Evolutionary conservation across 2,113 vertebrate species (phyloP).

Genomic region (Isichthys henryi): DNA sequence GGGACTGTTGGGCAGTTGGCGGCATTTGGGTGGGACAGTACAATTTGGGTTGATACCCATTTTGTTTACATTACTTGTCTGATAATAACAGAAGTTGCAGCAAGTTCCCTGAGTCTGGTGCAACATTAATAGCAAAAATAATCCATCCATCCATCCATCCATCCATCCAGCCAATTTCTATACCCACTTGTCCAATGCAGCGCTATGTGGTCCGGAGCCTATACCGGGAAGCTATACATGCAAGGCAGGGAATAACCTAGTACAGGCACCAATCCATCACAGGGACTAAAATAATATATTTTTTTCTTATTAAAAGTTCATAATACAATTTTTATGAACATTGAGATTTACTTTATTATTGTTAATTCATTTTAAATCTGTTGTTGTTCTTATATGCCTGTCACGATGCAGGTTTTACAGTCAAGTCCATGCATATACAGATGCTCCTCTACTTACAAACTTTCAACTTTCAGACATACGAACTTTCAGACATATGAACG

Average conservation of each 20-base stretch:
- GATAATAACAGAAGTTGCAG: neutral
- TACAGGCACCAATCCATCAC: no score
- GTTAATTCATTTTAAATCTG: neutral
- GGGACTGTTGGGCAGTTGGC: neutral
- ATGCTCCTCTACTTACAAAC: no score
- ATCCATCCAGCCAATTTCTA: neutral
- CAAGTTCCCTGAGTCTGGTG: neutral
- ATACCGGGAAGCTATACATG: no score
- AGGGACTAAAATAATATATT: no score
- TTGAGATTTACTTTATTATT: no score
- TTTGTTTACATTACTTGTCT: neutral
- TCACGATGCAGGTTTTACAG: neutral
- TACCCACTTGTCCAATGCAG: no score
- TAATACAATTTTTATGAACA: no score
- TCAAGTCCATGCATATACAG: neutral
- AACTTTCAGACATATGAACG: no score
- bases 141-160: neutral
- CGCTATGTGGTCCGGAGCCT: no score
- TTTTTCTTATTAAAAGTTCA: no score
- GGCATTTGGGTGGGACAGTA: neutral
- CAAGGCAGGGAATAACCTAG: no score
- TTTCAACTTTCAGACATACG: no score
- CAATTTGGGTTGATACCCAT: neutral
- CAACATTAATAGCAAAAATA: neutral
- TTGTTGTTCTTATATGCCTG: neutral